A percentile compares a stretch with the other conserved stretches of the same genome.
Conservation (phyloP, 2,797 vertebrate species). For the Poecilia gillii region DNA sequence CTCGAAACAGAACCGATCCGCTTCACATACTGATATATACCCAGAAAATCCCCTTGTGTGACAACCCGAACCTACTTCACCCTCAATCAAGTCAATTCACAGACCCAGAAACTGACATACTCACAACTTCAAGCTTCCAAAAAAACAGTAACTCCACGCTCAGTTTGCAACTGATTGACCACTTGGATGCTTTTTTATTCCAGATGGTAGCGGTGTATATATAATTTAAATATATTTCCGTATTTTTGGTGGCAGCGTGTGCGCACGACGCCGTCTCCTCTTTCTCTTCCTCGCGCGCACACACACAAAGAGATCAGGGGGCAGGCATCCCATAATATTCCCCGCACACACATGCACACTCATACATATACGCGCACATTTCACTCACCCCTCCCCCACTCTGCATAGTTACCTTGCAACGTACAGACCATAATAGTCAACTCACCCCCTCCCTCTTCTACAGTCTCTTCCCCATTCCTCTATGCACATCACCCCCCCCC, state of each 20-base stretch:
- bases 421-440: slow-evolving; percentile 90
- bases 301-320: slow-evolving; percentile 90
- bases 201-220: slow-evolving; percentile 31
- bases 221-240: slow-evolving; percentile 66
- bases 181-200: slow-evolving; percentile 39
- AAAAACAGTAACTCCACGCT: slow-evolving; percentile 59
- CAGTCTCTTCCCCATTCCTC: slow-evolving; percentile 84
- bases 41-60: neutral
- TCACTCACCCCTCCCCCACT: slow-evolving; percentile 83
- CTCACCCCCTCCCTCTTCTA: slow-evolving; percentile 70
- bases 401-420: slow-evolving; percentile 92
- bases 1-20: slow-evolving; percentile 24
- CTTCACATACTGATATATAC: neutral
- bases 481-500: slow-evolving; percentile 64
- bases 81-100: slow-evolving; percentile 20
- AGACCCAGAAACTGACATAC: slow-evolving; percentile 57
- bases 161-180: slow-evolving; percentile 54
- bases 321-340: slow-evolving; percentile 88
- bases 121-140: slow-evolving; percentile 73
- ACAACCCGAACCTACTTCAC: slow-evolving; percentile 5
- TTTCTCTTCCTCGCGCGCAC: slow-evolving; percentile 80
- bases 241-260: slow-evolving; percentile 66
- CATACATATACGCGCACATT: slow-evolving; percentile 62
- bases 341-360: slow-evolving; percentile 47
- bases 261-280: slow-evolving; percentile 82